A percentile compares a stretch with the other conserved stretches of the same genome.
phyloP scores from a whole-genome alignment of 1,140 invertebrate genomes.

The Anoplophora glabripennis region DNA sequence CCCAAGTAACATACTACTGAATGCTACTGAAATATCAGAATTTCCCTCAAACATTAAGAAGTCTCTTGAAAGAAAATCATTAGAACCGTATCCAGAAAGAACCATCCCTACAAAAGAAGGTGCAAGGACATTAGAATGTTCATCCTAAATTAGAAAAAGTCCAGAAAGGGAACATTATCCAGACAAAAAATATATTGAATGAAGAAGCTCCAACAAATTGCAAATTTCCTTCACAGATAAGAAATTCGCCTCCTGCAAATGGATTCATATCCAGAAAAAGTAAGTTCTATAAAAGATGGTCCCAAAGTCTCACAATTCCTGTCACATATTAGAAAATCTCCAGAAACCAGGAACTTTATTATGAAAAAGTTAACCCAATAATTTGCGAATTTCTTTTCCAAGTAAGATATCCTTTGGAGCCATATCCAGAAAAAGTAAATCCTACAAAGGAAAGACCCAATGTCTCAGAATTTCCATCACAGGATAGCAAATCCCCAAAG shows the following conservation, averaged over 20 bases:
- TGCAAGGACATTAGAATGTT: constrained; percentile 29
- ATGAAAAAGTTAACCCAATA: constrained; percentile 21
- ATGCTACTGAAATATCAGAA: constrained; percentile 17
- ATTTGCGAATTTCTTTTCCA: constrained; percentile 36
- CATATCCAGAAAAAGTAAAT: constrained; percentile 20
- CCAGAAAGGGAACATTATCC: constrained; percentile 27
- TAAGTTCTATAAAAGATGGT: constrained; percentile 19
- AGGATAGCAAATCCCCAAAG: constrained; percentile 36
- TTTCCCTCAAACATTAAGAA: constrained; percentile 29
- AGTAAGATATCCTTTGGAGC: constrained; percentile 25
- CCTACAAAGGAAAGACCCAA: constrained; percentile 13
- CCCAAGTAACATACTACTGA: constrained; percentile 19
- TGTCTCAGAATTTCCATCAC: constrained; percentile 33
- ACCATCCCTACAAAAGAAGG: constrained; percentile 19
- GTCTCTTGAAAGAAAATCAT: constrained; percentile 23
- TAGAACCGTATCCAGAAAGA: constrained; percentile 22
- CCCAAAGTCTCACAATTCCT: constrained; percentile 26
- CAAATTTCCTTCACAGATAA: constrained; percentile 30
- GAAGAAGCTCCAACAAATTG: constrained; percentile 9
- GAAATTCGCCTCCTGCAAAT: constrained; percentile 23
- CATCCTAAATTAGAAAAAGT: constrained; percentile 34
- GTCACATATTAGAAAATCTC: constrained; percentile 26
- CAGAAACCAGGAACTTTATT: constrained; percentile 22
- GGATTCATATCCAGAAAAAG: constrained; percentile 18
- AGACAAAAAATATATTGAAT: constrained; percentile 14